Percentiles rank a stretch among this genome's conserved stretches.
These are phyloP conservation scores for Etheostoma perlongum DNA, from an alignment of 2,797 vertebrate genomes.

Conservation along the genomic window DNA sequence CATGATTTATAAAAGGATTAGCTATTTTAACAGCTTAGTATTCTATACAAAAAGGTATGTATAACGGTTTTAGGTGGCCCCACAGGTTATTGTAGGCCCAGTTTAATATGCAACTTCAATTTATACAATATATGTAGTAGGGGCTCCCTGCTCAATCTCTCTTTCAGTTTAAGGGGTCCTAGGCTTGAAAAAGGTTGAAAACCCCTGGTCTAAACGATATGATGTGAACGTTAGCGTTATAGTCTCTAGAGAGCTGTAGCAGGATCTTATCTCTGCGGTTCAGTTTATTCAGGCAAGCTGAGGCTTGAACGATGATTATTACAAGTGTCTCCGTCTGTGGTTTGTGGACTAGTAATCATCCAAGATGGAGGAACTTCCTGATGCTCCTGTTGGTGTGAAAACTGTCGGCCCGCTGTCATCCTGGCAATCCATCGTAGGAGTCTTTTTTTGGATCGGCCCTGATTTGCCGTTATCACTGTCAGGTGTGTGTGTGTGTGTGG, in stretches of 20 bases:
- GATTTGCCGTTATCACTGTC: slow-evolving; percentile 57
- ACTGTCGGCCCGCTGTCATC: slow-evolving; percentile 52
- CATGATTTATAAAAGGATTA: too few species aligned
- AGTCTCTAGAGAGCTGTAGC: not conserved
- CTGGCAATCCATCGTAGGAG: slow-evolving; percentile 37
- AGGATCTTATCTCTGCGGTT: not conserved
- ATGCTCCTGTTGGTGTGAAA: slow-evolving; percentile 53
- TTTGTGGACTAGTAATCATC: slow-evolving; percentile 40
- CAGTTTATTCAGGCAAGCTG: slow-evolving; percentile 22
- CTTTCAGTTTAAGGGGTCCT: too few species aligned
- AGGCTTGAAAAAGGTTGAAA: too few species aligned
- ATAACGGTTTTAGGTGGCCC: too few species aligned
- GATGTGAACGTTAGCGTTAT: not conserved
- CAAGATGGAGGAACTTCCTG: slow-evolving; percentile 67
- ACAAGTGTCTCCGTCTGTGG: slow-evolving; percentile 41
- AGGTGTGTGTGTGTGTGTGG: slow-evolving; percentile 28
- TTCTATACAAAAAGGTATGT: too few species aligned
- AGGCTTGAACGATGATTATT: slow-evolving; percentile 41
- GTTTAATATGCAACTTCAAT: too few species aligned
- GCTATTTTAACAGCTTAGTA: too few species aligned
- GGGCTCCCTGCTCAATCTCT: too few species aligned
- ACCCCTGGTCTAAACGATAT: not conserved
- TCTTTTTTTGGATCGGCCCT: slow-evolving; percentile 31
- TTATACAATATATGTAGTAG: too few species aligned
- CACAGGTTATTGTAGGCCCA: too few species aligned